Conservation (phyloP, 2,113 vertebrate genomes). For the Bos indicus region DNA sequence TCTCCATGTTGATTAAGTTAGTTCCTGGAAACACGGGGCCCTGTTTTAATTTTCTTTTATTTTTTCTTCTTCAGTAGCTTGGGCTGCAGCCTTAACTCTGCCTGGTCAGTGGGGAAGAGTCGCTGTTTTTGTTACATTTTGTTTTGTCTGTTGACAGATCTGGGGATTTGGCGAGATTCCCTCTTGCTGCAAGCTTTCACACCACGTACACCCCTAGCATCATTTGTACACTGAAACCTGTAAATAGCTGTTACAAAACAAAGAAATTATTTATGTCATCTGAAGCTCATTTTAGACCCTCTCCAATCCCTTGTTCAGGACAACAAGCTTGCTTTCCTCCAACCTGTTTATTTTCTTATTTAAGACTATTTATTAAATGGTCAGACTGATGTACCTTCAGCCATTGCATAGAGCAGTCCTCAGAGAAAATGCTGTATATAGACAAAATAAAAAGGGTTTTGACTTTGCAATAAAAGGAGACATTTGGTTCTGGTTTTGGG, state of each 20-base stretch:
- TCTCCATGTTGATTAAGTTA: not conserved
- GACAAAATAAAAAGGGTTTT: constrained; percentile 78
- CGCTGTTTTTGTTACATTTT: not conserved
- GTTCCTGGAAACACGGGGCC: not conserved
- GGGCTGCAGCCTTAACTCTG: not conserved
- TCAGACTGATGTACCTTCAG: constrained; percentile 71
- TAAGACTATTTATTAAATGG: constrained; percentile 89
- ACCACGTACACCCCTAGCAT: fast-evolving
- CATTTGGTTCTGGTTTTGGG: constrained; percentile 36
- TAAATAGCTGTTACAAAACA: constrained; percentile 82
- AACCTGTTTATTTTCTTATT: constrained; percentile 82
- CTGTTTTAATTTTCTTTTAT: not conserved
- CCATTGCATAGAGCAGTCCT: constrained; percentile 66
- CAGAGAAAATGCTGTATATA: constrained; percentile 79
- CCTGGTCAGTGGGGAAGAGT: not conserved
- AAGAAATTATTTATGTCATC: constrained; percentile 84
- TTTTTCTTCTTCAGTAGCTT: constrained; percentile 47
- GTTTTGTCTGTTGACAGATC: not conserved
- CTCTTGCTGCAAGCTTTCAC: not conserved
- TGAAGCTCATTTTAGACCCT: constrained; percentile 71
- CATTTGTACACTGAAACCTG: constrained; percentile 81
- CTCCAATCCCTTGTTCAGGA: constrained; percentile 58
- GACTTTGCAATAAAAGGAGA: constrained; percentile 77
- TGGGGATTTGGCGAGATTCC: not conserved
- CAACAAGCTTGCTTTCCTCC: constrained; percentile 62